A percentile compares a stretch with the other conserved stretches of the same genome.
Conservation (phyloP, 2,888 invertebrate genomes). For the Cyclophora punctaria region DNA sequence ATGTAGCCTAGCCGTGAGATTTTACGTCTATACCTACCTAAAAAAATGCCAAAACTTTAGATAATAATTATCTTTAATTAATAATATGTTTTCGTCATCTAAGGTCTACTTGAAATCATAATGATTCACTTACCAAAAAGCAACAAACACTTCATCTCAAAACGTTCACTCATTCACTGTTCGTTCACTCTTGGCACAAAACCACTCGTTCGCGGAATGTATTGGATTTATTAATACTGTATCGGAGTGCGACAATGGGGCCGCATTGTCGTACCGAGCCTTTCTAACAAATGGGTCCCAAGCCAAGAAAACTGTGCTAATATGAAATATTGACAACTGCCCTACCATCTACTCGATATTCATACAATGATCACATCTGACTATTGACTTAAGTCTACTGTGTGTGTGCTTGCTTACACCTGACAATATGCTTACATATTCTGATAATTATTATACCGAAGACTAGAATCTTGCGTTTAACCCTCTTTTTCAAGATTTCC, state of each 20-base stretch:
- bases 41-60: not conserved
- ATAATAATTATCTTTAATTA: not conserved
- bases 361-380: no score
- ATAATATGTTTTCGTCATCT: not conserved
- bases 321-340: conserved; percentile 14
- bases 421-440: no score
- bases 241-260: conserved; percentile 1
- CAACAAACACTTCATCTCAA: conserved; percentile 27
- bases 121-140: conserved; percentile 24
- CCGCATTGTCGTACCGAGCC: conserved; percentile 13
- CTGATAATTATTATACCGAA: no score
- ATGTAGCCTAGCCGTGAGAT: no score
- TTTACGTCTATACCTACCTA: not conserved
- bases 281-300: conserved; percentile 12
- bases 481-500: no score
- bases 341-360: conserved; percentile 13
- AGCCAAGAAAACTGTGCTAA: conserved; percentile 11
- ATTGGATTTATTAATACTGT: not conserved
- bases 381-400: no score
- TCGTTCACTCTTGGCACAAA: conserved; percentile 17
- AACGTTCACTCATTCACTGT: conserved; percentile 25
- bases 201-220: not conserved
- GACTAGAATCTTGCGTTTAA: no score
- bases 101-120: not conserved
- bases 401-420: no score